Evolutionary conservation across 2,113 vertebrate species (phyloP).

Genomic region (Oryzias javanicus): DNA sequence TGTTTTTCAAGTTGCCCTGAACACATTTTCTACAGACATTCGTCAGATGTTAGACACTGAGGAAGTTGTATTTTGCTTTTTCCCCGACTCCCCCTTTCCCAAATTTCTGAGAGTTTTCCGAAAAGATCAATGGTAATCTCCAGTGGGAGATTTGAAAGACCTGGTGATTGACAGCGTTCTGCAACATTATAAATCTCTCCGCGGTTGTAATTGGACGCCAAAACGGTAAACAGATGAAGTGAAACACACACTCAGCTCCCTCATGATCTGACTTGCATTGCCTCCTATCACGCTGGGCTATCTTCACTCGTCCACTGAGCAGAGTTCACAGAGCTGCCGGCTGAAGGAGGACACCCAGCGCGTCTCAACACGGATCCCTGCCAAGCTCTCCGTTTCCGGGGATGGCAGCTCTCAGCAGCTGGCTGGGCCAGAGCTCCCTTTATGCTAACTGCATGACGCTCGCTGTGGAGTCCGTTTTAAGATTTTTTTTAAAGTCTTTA

Average conservation of each 20-base stretch:
- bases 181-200: conserved; percentile 49
- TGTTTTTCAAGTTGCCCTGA: conserved; percentile 52
- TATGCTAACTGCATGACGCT: conserved; percentile 38
- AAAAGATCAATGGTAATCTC: conserved; percentile 73
- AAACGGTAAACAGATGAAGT: conserved; percentile 15
- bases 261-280: conserved; percentile 48
- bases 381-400: conserved; percentile 63
- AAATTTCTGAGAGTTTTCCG: conserved; percentile 55
- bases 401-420: conserved; percentile 68
- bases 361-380: conserved; percentile 58
- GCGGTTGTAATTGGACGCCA: conserved; percentile 34
- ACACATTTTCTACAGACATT: conserved; percentile 55
- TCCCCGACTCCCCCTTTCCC: conserved; percentile 27
- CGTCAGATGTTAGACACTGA: conserved; percentile 39
- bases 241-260: conserved; percentile 45
- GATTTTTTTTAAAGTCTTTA: conserved; percentile 43
- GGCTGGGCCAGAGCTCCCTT: conserved; percentile 51
- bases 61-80: conserved; percentile 7
- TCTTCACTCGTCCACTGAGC: conserved; percentile 47
- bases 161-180: conserved; percentile 62
- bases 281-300: conserved; percentile 48
- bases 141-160: conserved; percentile 69
- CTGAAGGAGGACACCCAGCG: conserved; percentile 50
- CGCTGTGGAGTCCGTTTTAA: conserved; percentile 44
- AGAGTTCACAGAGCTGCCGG: conserved; percentile 59